phyloP scores from a whole-genome alignment of 2,888 invertebrate genomes.

The Phanerotoma sp. region DNA sequence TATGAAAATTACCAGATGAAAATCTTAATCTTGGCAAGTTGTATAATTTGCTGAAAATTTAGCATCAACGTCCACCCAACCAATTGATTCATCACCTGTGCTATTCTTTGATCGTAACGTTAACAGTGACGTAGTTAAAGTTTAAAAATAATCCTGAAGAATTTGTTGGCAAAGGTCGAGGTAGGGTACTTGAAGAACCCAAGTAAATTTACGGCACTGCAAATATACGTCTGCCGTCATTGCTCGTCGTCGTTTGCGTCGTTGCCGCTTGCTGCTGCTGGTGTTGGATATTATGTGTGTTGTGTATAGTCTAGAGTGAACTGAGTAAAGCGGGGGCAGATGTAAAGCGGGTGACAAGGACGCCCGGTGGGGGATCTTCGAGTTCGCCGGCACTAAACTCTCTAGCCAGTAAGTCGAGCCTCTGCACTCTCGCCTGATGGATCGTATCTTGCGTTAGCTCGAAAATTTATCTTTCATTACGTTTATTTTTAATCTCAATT shows the following conservation, averaged over 20 bases:
- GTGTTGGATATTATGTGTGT: background rate
- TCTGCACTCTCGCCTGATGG: constrained; percentile 1
- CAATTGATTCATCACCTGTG: background rate
- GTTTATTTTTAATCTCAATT: no score
- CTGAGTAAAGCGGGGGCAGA: background rate
- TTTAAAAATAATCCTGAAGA: background rate
- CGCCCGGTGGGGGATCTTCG: background rate
- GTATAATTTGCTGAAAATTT: no score
- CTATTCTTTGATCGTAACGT: background rate
- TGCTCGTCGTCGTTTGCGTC: constrained; percentile 14
- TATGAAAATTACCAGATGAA: no score
- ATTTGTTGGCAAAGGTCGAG: constrained; percentile 16
- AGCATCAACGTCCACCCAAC: no score
- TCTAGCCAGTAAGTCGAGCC: constrained; percentile 10
- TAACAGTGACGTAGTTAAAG: background rate
- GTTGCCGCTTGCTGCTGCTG: constrained; percentile 10
- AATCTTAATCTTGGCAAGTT: no score
- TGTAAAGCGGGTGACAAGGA: background rate
- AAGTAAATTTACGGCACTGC: constrained; percentile 5
- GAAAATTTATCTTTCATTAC: background rate
- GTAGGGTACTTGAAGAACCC: background rate
- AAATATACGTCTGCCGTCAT: constrained; percentile 11
- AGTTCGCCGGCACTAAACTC: constrained; percentile 5
- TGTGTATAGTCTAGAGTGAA: background rate
- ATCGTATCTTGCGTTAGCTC: background rate